Percentiles rank a stretch among this genome's conserved stretches.
These are phyloP conservation scores for Cochlearius cochlearius DNA, from an alignment of 2,113 vertebrate species.

Conservation along the genomic window DNA sequence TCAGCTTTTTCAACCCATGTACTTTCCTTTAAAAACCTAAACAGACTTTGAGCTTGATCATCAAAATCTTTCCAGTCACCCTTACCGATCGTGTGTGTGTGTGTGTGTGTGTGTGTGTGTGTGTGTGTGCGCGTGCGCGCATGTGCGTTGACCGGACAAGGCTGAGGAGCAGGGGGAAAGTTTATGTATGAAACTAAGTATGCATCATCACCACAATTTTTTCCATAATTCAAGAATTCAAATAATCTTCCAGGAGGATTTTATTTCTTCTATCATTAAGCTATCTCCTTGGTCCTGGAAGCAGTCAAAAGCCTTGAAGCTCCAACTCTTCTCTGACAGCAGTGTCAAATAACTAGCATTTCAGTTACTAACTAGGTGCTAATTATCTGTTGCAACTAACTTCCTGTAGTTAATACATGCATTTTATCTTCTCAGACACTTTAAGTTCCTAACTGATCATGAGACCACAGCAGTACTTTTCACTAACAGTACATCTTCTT, in stretches of 20 bases:
- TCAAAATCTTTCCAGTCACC: neutral
- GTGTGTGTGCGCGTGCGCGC: no score
- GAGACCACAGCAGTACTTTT: neutral
- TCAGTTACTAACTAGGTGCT: neutral
- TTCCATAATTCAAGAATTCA: neutral
- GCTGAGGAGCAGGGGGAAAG: neutral
- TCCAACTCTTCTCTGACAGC: neutral
- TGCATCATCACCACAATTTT: neutral
- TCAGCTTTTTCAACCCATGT: neutral
- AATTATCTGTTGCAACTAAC: neutral
- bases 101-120: fast-evolving
- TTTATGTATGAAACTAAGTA: neutral
- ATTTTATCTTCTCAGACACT: neutral
- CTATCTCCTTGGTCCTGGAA: neutral
- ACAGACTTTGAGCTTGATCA: neutral
- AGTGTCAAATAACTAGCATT: neutral
- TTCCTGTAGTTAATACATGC: neutral
- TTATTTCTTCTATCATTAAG: neutral
- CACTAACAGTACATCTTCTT: neutral
- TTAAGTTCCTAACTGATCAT: neutral
- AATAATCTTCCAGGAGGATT: neutral
- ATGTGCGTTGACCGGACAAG: neutral
- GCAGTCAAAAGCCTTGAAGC: neutral
- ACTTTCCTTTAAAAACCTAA: neutral
- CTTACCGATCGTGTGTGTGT: neutral